Base-by-base conservation (phyloP, 2,888 invertebrate genomes). In the Stegophylla sp. region DNA sequence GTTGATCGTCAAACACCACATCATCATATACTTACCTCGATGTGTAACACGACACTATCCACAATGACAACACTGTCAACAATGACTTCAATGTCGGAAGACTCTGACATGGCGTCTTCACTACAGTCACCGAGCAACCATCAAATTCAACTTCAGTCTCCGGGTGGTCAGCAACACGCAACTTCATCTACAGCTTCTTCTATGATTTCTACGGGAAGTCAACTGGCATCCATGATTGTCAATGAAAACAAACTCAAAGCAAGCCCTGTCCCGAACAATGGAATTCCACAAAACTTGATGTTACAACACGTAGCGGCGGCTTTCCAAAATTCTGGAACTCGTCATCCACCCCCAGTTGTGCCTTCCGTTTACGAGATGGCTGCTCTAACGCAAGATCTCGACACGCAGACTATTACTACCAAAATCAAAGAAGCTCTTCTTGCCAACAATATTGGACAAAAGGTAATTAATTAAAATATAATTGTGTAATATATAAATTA, bases 301-400 rank as follows among this genome's bases (percentile, higher is more conserved):
- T 89, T 89, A 84, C 90, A 86, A 86, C 82, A 85, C 91, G 73
- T 90, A 88, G 81, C 87, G 89, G 20, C 89, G 89, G 84, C 87
- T 86, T 82, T 94, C 89, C 90, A 94, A 59, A 90, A 89, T 82
- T 90, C 94, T 84, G 93, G 93, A 85, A 93, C 93, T 83, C 94
- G 94, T 51, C 79, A 79, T 17, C 79, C 69, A 41, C 71, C 79
- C 1, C 71, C 79, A 85, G 93, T 94, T 88, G 94, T 95, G 56
- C 95, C 96, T n/a, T 96, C 96, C 85, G 97, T 97, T 20, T 96
- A 97, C 87, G 97, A 98, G 87, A 96, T 97, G 94, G 97, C 97
- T 1, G 97, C 97, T 5, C 89, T 97, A 63, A 97, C 97, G 13
- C 96, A 96, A 85, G 97, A 97, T 87, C 90, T 98, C 83, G 98